phyloP scores from a whole-genome alignment of 1,140 invertebrate species.

The Calephelis nemesis region DNA sequence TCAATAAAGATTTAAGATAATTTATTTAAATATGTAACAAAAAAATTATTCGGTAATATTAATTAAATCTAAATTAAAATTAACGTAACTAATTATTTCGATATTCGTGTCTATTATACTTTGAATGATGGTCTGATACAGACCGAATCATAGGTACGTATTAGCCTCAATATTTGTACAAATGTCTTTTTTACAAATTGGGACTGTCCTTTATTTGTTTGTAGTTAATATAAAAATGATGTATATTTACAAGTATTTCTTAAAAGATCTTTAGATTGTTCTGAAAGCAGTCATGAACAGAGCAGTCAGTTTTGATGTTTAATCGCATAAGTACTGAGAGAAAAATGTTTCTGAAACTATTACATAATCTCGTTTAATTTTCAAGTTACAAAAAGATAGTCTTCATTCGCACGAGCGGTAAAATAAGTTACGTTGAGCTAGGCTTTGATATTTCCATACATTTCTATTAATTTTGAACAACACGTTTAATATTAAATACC shows the following conservation, averaged over 20 bases:
- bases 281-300: too few relatives aligned
- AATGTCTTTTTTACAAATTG: constrained; percentile 22
- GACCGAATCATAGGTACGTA: constrained; percentile 45
- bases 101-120: constrained; percentile 9
- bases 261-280: too few relatives aligned
- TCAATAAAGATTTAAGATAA: constrained; percentile 20
- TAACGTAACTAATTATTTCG: constrained; percentile 11
- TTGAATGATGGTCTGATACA: constrained; percentile 60
- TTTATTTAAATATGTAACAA: constrained; percentile 26
- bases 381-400: too few relatives aligned
- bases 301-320: too few relatives aligned
- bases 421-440: too few relatives aligned
- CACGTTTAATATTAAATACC: too few relatives aligned
- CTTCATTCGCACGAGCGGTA: too few relatives aligned
- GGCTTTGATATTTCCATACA: too few relatives aligned
- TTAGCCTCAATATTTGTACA: constrained; percentile 44
- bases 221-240: not conserved
- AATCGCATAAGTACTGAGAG: too few relatives aligned
- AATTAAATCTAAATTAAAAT: constrained; percentile 8
- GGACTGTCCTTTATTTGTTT: not conserved
- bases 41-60: not conserved
- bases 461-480: too few relatives aligned
- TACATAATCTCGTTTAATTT: too few relatives aligned
- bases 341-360: too few relatives aligned
- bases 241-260: constrained; percentile 1